A percentile compares a stretch with the other conserved stretches of the same genome.
These are phyloP conservation scores for Calyptommatus sinebrachiatus DNA, from an alignment of 2,113 vertebrate species.

Conservation along the genomic window DNA sequence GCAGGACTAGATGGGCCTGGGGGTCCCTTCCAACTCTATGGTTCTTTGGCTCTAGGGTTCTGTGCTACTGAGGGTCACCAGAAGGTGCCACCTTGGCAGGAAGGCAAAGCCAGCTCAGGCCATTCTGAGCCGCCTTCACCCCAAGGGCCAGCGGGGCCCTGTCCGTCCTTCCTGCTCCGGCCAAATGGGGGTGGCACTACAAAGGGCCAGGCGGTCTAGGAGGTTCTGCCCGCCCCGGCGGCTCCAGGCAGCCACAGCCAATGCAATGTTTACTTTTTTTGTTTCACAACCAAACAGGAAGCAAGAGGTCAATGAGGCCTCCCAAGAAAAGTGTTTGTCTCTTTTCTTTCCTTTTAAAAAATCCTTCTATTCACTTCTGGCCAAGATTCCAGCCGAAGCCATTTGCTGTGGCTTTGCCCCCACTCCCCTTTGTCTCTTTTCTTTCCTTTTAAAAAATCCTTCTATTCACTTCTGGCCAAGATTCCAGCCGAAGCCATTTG, in stretches of 20 bases:
- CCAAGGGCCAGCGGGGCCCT: constrained; percentile 49
- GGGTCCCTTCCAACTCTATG: too few relatives aligned
- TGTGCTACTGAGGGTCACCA: too few relatives aligned
- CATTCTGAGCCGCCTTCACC: constrained; percentile 30
- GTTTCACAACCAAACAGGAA: constrained; percentile 76
- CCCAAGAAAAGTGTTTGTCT: constrained; percentile 47
- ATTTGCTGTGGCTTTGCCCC: constrained; percentile 7
- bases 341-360: constrained; percentile 31
- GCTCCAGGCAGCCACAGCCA: constrained; percentile 55
- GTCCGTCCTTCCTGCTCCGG: constrained; percentile 3
- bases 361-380: constrained; percentile 57
- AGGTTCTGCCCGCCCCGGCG: constrained; percentile 56
- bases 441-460: too few relatives aligned
- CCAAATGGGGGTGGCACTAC: not conserved
- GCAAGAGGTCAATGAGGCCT: constrained; percentile 60
- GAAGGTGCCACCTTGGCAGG: too few relatives aligned
- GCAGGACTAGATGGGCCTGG: too few relatives aligned
- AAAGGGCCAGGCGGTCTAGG: constrained; percentile 29
- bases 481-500: constrained; percentile 58
- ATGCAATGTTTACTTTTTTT: constrained; percentile 79
- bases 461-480: constrained; percentile 55
- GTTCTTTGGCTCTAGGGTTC: too few relatives aligned
- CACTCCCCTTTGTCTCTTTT: too few relatives aligned
- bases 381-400: constrained; percentile 61
- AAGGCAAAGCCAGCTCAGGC: constrained; percentile 3